Conservation (phyloP, 2,888 invertebrate genomes). For the Agapetus fuscipes region DNA sequence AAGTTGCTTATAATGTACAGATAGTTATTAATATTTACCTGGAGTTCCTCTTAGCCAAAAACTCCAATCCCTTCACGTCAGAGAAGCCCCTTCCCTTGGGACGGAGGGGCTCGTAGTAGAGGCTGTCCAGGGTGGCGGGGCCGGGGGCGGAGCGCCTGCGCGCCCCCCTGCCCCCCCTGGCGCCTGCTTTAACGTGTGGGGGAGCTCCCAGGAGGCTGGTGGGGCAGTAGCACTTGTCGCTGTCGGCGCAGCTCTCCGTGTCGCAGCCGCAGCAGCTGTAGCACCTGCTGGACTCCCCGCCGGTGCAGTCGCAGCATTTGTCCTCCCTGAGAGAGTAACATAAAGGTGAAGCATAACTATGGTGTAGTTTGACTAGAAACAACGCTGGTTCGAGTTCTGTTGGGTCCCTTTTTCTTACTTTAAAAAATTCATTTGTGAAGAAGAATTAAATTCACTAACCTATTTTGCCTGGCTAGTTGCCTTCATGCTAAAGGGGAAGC, state of each 20-base stretch:
- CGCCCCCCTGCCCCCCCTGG: constrained; percentile 9
- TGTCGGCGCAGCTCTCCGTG: constrained; percentile 78
- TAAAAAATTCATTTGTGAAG: no score
- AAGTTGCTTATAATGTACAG: no score
- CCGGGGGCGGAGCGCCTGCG: constrained; percentile 18
- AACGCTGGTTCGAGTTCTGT: no score
- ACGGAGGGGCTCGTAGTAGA: constrained; percentile 36
- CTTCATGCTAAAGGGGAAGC: no score
- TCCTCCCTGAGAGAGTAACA: constrained; percentile 18
- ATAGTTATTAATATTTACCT: no score
- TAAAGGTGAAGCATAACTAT: no score
- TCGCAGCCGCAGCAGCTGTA: constrained; percentile 66
- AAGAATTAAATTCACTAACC: no score
- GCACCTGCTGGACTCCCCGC: constrained; percentile 49
- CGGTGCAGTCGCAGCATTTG: constrained; percentile 27
- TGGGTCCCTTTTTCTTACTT: no score
- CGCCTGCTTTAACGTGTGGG: constrained; percentile 30
- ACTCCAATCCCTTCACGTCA: constrained; percentile 13
- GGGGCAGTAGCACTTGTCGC: constrained; percentile 80
- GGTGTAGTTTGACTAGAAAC: no score
- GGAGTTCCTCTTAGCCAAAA: constrained; percentile 15
- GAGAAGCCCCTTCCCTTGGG: constrained; percentile 31
- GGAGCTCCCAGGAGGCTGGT: constrained; percentile 30
- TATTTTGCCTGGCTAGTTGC: no score
- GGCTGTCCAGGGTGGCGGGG: constrained; percentile 29